Evolutionary conservation across 2,797 vertebrate species (phyloP).

Genomic region (Cetoscarus ocellatus): DNA sequence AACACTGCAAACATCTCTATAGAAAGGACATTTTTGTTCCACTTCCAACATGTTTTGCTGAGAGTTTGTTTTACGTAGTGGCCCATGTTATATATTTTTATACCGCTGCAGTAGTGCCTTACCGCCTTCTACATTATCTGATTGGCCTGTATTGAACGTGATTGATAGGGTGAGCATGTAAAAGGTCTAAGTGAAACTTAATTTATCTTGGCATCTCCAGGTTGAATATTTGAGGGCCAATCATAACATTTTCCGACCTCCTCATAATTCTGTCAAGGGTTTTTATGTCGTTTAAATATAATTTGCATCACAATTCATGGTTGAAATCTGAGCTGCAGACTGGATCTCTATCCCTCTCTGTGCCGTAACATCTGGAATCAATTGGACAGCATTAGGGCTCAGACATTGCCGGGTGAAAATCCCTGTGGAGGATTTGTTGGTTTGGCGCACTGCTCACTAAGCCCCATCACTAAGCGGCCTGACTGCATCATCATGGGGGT

Average conservation of each 20-base stretch:
- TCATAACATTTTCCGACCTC: neutral
- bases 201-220: neutral
- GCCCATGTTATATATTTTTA: no score
- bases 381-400: constrained; percentile 72
- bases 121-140: no score
- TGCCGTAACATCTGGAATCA: constrained; percentile 80
- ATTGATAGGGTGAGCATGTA: no score
- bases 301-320: constrained; percentile 16
- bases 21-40: no score
- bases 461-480: constrained; percentile 61
- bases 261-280: neutral
- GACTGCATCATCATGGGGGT: constrained; percentile 53
- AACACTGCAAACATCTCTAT: no score
- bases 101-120: no score
- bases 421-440: constrained; percentile 71
- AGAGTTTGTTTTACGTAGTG: no score
- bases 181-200: no score
- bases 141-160: no score
- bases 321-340: constrained; percentile 26
- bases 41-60: no score
- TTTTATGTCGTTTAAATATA: constrained; percentile 12
- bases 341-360: constrained; percentile 6
- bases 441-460: constrained; percentile 70
- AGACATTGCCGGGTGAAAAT: constrained; percentile 72
- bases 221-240: neutral